A percentile compares a stretch with the other conserved stretches of the same genome.
phyloP scores from a whole-genome alignment of 2,797 vertebrate species.

The Pantherophis vulpinus region DNA sequence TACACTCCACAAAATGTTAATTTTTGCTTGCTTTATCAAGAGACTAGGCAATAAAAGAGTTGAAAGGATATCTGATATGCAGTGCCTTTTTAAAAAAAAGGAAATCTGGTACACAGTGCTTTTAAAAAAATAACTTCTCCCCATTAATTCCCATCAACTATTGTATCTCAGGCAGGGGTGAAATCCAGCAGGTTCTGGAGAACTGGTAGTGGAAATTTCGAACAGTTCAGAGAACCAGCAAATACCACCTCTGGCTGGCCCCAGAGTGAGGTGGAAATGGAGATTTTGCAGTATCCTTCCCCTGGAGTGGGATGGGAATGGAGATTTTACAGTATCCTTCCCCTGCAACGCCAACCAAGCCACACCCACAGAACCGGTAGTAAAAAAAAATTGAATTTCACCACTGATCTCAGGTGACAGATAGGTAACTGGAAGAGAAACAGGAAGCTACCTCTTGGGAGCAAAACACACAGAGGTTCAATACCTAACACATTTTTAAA shows the following conservation, averaged over 20 bases:
- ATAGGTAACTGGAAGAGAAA: not conserved
- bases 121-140: not conserved
- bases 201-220: too few relatives aligned
- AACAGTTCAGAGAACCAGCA: too few relatives aligned
- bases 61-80: not conserved
- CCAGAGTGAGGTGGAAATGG: too few relatives aligned
- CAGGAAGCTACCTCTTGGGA: not conserved
- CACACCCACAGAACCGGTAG: too few relatives aligned
- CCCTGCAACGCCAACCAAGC: too few relatives aligned
- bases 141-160: not conserved
- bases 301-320: too few relatives aligned
- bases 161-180: not conserved
- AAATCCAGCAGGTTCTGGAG: too few relatives aligned
- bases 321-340: too few relatives aligned
- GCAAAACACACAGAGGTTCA: not conserved
- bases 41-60: not conserved
- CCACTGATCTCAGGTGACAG: not conserved
- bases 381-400: too few relatives aligned
- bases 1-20: not conserved
- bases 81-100: not conserved
- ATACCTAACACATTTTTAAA: not conserved
- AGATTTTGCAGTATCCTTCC: too few relatives aligned
- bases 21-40: not conserved
- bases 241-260: too few relatives aligned
- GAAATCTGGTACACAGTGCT: accelerated